Evolutionary conservation across 2,888 invertebrate species (phyloP), one percentile per base, ranked within the genome.

Genomic region (Thymelicus sylvestris): DNA sequence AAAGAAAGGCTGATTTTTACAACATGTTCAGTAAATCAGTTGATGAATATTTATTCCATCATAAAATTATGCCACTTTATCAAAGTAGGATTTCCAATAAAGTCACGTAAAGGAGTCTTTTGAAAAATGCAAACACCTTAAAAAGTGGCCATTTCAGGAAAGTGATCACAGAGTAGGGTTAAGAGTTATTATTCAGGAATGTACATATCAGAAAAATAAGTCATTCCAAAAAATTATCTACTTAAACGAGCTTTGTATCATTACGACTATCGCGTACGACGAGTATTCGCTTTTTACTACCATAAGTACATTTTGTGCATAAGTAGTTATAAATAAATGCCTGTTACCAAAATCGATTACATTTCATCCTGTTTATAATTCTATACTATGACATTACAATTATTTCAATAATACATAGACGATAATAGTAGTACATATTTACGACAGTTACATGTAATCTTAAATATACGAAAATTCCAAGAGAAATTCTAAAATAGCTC

Each of bases 231-330:
- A 57, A 31, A 38, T 57, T 38, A 57, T 57, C 57, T 57, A 38
- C 38, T 38, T 57, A 57, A 57, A 57, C 8, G 31, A 31, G 12
- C 10, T 15, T 31, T 13, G 80, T 83, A 81, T 80, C 81, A 84
- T 77, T 80, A 86, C 85, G 82, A 84, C 82, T 79, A 72, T 75
- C 80, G 72, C 73, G 19, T 57, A 55, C 57, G 72, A 75, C n/a
- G 72, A 75, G 83, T 80, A 79, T 79, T 81, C 82, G 81, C 81
- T 83, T 86, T 85, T 74, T 82, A 83, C 80, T 82, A 85, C 88
- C n/a, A 60, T 93, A 93, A 92, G 92, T 93, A 93, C 92, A 87
- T 89, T 91, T 93, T 93, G 93, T 93, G 93, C 93, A 89, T 84
- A 82, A 48, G 52, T 57, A 24, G 65, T 55, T 83, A 86, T 84